Evolutionary conservation across 2,888 invertebrate genomes (phyloP).

Genomic region (Lamellibrachia satsuma): DNA sequence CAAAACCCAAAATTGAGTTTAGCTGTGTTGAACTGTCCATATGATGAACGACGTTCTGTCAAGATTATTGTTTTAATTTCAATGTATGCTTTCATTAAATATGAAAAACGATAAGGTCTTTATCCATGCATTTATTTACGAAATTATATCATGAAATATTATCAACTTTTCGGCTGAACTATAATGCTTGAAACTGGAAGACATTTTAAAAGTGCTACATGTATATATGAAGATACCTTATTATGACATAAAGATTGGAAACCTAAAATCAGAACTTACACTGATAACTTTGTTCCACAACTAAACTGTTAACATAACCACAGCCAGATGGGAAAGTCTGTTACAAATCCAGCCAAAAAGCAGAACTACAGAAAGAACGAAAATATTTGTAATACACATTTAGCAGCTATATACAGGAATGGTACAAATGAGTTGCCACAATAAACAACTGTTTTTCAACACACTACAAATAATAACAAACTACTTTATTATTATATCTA

Average conservation of each 20-base stretch:
- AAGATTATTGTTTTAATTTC: too few species aligned
- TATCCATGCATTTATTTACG: neutral
- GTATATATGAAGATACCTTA: neutral
- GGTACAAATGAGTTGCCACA: neutral
- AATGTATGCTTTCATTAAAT: neutral
- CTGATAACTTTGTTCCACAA: neutral
- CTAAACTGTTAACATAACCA: neutral
- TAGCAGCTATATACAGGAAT: neutral
- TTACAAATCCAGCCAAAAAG: neutral
- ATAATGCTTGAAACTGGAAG: neutral
- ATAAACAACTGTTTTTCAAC: neutral
- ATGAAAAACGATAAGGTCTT: neutral
- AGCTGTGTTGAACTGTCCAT: too few species aligned
- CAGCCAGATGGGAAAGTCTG: neutral
- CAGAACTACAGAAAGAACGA: neutral
- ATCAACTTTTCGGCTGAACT: neutral
- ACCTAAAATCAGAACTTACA: neutral
- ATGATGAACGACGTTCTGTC: too few species aligned
- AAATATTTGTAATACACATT: neutral
- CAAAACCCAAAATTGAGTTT: too few species aligned
- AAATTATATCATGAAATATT: neutral
- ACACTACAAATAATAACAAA: neutral
- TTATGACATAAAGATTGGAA: neutral
- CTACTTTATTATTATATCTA: conserved; percentile 9
- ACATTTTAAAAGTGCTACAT: neutral